Conservation (phyloP, 2,888 invertebrate genomes). For the Drosophila ustulata region DNA sequence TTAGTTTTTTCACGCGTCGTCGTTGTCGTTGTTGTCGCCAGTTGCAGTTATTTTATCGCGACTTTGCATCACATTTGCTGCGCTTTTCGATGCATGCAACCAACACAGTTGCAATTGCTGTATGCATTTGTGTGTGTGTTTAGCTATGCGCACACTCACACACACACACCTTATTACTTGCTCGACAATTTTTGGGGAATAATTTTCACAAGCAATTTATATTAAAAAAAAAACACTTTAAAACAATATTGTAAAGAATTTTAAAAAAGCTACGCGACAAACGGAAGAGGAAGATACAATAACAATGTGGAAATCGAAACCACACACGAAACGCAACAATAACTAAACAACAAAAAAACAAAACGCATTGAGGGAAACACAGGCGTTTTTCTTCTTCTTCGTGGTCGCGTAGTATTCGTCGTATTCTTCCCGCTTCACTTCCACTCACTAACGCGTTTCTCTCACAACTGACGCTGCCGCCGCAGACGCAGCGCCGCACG, state of each 20-base stretch:
- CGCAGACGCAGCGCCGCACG: constrained; percentile 58
- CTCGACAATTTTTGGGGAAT: not conserved
- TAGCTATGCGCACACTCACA: constrained; percentile 11
- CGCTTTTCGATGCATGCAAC: constrained; percentile 48
- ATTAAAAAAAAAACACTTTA: constrained; percentile 12
- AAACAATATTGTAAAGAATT: constrained; percentile 15
- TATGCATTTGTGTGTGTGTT: constrained; percentile 5
- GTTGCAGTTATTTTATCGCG: constrained; percentile 52
- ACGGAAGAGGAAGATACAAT: constrained; percentile 11
- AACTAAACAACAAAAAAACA: constrained; percentile 16
- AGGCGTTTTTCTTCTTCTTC: constrained; percentile 18
- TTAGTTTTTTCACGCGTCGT: constrained; percentile 59
- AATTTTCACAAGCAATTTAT: constrained; percentile 11
- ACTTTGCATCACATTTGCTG: constrained; percentile 61
- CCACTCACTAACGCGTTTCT: constrained; percentile 53
- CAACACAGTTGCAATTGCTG: constrained; percentile 22
- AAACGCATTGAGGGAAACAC: constrained; percentile 33
- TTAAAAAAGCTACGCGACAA: constrained; percentile 13
- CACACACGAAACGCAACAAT: constrained; percentile 34
- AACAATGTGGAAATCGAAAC: constrained; percentile 32
- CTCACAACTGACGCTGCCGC: constrained; percentile 56
- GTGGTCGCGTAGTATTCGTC: constrained; percentile 10
- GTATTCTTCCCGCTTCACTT: constrained; percentile 41
- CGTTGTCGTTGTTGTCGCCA: constrained; percentile 38
- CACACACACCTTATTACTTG: not conserved